Conservation (phyloP, 2,797 vertebrate genomes). For the Tokudaia muenninki region DNA sequence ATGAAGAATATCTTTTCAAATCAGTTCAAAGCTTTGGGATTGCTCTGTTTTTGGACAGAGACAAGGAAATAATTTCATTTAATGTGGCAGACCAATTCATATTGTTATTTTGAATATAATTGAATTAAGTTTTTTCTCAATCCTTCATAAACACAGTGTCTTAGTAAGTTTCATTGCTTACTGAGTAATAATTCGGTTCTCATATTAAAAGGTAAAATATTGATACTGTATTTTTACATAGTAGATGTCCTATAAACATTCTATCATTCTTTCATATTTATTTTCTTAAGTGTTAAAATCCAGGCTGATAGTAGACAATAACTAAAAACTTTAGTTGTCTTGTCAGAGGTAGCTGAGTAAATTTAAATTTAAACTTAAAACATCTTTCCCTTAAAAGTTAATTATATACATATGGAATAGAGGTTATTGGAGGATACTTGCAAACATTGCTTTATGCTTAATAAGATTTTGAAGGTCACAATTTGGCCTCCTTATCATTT, state of each 20-base stretch:
- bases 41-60: conserved; percentile 12
- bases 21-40: not conserved
- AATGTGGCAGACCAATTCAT: not conserved
- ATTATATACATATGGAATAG: not conserved
- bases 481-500: not conserved
- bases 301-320: not conserved
- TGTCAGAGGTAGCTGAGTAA: not conserved
- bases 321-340: not conserved
- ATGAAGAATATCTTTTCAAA: not conserved
- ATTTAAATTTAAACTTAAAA: conserved; percentile 40
- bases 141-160: not conserved
- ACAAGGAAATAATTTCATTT: conserved; percentile 28
- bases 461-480: not conserved
- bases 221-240: not conserved
- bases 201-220: not conserved
- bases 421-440: conserved; percentile 12
- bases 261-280: not conserved
- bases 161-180: not conserved
- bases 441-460: not conserved
- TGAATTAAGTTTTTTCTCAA: conserved; percentile 5
- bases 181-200: not conserved
- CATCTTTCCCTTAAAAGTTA: not conserved
- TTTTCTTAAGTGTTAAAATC: not conserved
- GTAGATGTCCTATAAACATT: not conserved
- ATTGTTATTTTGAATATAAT: not conserved